Evolutionary conservation across 2,113 vertebrate species (phyloP).

Genomic region (Steatornis caripensis): DNA sequence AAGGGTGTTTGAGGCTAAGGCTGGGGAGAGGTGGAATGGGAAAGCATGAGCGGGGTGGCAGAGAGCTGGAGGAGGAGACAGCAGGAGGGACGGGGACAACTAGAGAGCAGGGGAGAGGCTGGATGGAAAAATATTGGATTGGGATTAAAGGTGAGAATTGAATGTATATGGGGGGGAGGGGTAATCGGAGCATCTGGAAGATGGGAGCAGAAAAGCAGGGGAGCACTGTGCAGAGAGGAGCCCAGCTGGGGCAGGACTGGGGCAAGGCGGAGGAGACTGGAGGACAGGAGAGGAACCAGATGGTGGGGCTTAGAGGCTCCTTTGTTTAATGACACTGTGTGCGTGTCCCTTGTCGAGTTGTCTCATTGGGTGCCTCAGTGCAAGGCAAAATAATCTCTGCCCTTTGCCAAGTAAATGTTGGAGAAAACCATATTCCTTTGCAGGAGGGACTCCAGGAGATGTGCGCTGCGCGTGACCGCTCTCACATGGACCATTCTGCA

Average conservation of each 20-base stretch:
- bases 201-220: not conserved
- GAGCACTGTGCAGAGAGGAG: not conserved
- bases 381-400: not conserved
- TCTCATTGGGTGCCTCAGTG: not conserved
- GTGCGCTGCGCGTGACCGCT: accelerated
- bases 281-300: not conserved
- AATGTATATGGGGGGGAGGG: not conserved
- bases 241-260: not conserved
- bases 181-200: not conserved
- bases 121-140: not conserved
- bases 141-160: not conserved
- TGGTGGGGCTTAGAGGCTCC: accelerated
- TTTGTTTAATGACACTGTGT: not conserved
- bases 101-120: not conserved
- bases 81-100: not conserved
- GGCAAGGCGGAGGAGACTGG: not conserved
- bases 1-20: not conserved
- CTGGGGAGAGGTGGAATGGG: not conserved
- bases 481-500: not conserved
- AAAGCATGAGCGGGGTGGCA: not conserved
- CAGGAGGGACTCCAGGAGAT: too few species aligned
- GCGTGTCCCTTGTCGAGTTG: accelerated
- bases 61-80: not conserved
- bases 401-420: not conserved
- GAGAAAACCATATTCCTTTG: not conserved